These are phyloP conservation scores for Mactra quadrangularis DNA, from an alignment of 1,140 invertebrate genomes.

Conservation along the genomic window DNA sequence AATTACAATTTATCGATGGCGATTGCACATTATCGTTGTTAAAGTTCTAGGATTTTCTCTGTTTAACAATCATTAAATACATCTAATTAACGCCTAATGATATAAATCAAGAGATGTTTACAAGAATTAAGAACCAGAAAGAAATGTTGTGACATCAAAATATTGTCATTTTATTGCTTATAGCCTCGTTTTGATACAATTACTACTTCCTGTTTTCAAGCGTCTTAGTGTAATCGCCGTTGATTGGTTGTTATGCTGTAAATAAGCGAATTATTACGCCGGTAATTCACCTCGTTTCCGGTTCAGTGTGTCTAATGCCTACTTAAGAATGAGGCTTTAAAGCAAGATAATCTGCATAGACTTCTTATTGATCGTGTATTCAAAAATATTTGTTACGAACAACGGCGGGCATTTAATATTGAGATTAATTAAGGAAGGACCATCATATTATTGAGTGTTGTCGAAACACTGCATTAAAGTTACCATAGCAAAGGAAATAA, in stretches of 20 bases:
- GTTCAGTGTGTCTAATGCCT: conserved; percentile 31
- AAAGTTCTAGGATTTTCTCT: background rate
- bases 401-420: conserved; percentile 7
- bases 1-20: too few species aligned
- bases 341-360: background rate
- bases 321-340: conserved; percentile 2
- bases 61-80: conserved; percentile 2
- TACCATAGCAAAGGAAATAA: conserved; percentile 49
- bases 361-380: conserved; percentile 9
- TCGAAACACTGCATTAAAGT: conserved; percentile 23
- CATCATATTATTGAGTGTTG: background rate
- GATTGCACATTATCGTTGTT: too few species aligned
- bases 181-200: conserved; percentile 23
- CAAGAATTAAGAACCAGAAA: background rate
- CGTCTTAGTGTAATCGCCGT: conserved; percentile 39
- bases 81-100: conserved; percentile 39
- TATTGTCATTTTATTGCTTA: conserved; percentile 17
- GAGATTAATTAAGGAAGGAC: conserved; percentile 38
- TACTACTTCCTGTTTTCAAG: conserved; percentile 53
- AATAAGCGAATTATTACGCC: conserved; percentile 37
- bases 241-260: conserved; percentile 35
- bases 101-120: conserved; percentile 15
- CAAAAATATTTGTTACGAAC: conserved; percentile 34
- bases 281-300: conserved; percentile 54
- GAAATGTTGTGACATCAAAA: background rate